phyloP scores from a whole-genome alignment of 2,888 invertebrate species.

The Temnothorax ravouxi region DNA sequence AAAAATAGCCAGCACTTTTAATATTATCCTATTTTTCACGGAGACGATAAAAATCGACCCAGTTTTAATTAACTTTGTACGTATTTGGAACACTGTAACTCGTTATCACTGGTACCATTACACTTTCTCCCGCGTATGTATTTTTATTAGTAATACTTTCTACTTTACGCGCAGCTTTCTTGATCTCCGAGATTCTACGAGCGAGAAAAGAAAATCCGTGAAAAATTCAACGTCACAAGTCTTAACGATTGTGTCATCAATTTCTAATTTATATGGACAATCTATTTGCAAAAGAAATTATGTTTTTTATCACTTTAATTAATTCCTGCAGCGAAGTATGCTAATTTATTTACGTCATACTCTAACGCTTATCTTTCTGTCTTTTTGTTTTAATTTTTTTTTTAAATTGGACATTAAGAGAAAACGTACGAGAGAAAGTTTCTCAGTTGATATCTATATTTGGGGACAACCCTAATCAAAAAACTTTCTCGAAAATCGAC shows the following conservation, averaged over 20 bases:
- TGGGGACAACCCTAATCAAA: not conserved
- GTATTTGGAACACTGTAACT: not conserved
- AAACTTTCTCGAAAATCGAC: constrained; percentile 19
- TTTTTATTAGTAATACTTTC: not conserved
- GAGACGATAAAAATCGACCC: not conserved
- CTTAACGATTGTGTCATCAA: not conserved
- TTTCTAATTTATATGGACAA: not conserved
- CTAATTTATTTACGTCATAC: not conserved
- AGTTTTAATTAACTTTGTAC: constrained; percentile 5
- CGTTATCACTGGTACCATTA: constrained; percentile 23
- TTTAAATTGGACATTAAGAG: not conserved
- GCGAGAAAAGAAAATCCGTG: not conserved
- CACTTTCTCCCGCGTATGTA: not conserved
- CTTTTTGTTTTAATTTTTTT: not conserved
- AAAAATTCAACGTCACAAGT: not conserved
- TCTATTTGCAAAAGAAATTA: not conserved
- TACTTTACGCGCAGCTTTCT: not conserved
- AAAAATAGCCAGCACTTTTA: not conserved
- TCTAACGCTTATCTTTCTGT: not conserved
- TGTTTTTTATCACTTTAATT: not conserved
- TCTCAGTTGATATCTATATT: constrained; percentile 2
- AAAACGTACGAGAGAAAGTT: constrained; percentile 8
- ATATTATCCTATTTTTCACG: constrained; percentile 14
- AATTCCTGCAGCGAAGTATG: not conserved
- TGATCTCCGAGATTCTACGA: not conserved